Evolutionary conservation across 64 coral and sea anemone genomes (phyloP).

Genomic region (Pocillopora verrucosa): DNA sequence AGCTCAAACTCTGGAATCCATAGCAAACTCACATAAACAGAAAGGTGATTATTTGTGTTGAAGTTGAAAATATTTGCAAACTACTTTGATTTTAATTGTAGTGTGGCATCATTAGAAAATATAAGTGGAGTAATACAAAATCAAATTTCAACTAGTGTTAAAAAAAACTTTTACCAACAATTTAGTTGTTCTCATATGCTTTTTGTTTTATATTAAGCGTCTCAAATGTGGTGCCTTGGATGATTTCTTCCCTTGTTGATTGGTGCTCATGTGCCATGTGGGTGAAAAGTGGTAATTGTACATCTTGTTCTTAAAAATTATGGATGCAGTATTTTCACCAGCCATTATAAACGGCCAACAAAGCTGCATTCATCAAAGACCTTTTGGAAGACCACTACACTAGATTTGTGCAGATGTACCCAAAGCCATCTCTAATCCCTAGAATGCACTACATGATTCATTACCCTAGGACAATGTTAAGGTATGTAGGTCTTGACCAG

Average conservation of each 20-base stretch:
- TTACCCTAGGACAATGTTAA: conserved; percentile 69
- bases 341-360: conserved; percentile 17
- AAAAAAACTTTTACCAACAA: too few species aligned
- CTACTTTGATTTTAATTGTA: not conserved
- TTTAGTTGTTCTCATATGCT: not conserved
- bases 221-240: conserved; percentile 80
- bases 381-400: conserved; percentile 56
- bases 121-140: not conserved
- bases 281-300: conserved; percentile 69
- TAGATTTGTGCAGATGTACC: conserved; percentile 57
- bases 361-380: conserved; percentile 54
- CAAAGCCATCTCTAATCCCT: conserved; percentile 59
- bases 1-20: conserved; percentile 5
- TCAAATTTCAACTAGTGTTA: not conserved
- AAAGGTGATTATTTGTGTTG: conserved; percentile 47
- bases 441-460: conserved; percentile 86
- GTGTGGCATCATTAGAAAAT: not conserved
- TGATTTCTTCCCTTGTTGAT: conserved; percentile 57
- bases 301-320: conserved; percentile 53
- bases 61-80: not conserved
- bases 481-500: conserved; percentile 7
- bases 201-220: conserved; percentile 31
- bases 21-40: conserved; percentile 45
- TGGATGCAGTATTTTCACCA: conserved; percentile 63
- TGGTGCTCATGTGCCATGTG: conserved; percentile 30